Evolutionary conservation across 2,113 vertebrate genomes (phyloP).

Genomic region (Passer domesticus): DNA sequence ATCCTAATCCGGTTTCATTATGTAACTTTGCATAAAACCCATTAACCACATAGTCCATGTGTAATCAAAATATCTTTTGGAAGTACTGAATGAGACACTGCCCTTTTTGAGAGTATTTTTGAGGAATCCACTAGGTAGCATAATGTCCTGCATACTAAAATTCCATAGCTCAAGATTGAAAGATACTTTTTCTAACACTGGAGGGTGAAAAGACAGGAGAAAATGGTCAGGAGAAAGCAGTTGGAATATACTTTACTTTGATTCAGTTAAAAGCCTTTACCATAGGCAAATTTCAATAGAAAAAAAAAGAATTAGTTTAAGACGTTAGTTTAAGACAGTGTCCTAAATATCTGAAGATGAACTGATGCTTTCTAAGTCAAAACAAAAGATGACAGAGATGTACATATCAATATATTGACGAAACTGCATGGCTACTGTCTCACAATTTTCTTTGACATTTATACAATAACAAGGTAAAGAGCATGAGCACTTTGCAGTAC

Average conservation of each 20-base stretch:
- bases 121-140: background rate
- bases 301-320: fast-evolving
- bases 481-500: background rate
- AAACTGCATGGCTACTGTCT: background rate
- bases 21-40: background rate
- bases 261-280: background rate
- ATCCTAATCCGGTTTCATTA: background rate
- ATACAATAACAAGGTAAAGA: background rate
- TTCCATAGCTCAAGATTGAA: background rate
- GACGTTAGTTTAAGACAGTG: background rate
- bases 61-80: background rate
- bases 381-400: background rate
- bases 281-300: background rate
- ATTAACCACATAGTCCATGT: background rate
- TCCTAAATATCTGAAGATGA: background rate
- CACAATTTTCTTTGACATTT: background rate
- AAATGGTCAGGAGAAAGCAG: background rate
- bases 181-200: background rate
- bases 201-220: background rate
- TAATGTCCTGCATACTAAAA: background rate
- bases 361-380: background rate
- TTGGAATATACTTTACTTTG: background rate
- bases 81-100: background rate
- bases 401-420: background rate
- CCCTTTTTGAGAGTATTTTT: background rate